phyloP scores from a whole-genome alignment of 2,113 vertebrate genomes.

The Balaeniceps rex region DNA sequence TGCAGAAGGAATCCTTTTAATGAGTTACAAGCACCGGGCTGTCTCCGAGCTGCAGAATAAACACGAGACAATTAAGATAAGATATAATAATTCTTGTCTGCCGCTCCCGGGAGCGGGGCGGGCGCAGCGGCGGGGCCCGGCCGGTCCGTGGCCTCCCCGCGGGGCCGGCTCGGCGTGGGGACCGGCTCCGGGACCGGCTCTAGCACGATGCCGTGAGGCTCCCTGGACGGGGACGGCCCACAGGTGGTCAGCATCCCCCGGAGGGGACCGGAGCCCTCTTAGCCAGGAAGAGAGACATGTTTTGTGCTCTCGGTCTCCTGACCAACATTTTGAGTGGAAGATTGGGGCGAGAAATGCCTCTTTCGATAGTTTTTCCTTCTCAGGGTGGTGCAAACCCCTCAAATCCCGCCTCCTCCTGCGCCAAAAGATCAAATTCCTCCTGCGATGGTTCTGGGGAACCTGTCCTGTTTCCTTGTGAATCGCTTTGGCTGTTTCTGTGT shows the following conservation, averaged over 20 bases:
- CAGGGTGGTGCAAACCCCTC: not conserved
- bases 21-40: not conserved
- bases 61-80: not conserved
- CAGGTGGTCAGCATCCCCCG: not conserved
- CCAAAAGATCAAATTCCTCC: not conserved
- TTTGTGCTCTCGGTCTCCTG: not conserved
- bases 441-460: not conserved
- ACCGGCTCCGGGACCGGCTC: not conserved
- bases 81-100: not conserved
- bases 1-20: not conserved
- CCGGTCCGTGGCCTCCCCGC: not conserved
- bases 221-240: not conserved
- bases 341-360: not conserved
- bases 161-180: not conserved
- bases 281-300: not conserved
- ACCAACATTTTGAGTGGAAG: not conserved
- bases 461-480: not conserved
- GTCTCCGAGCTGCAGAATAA: not conserved
- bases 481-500: accelerated
- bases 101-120: not conserved
- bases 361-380: not conserved
- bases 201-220: not conserved
- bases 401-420: not conserved
- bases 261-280: not conserved
- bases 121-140: not conserved